phyloP scores from a whole-genome alignment of 2,797 vertebrate genomes.

The Coilia nasus region DNA sequence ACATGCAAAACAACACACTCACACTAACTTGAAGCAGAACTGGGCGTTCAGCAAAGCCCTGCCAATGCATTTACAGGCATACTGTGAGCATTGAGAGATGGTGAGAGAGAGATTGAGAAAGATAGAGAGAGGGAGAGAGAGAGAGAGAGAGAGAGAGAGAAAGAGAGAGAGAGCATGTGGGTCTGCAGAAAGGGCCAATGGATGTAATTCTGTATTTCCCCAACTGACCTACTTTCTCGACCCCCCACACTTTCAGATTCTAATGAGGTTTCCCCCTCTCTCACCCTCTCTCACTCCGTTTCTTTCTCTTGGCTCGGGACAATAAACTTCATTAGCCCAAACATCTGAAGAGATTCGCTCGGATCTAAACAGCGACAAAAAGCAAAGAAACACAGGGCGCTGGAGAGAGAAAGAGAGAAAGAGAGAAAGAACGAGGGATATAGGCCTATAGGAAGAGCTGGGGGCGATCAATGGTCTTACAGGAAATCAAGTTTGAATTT shows the following conservation, averaged over 20 bases:
- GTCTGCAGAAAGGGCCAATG: neutral
- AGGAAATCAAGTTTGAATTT: constrained; percentile 20
- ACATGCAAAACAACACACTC: neutral
- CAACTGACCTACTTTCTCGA: constrained; percentile 52
- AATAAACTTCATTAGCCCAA: neutral
- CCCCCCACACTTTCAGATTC: constrained; percentile 46
- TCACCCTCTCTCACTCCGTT: too few relatives aligned
- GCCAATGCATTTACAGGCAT: neutral
- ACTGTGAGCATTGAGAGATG: neutral
- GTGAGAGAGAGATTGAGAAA: neutral
- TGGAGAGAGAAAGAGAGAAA: too few relatives aligned
- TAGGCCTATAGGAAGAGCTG: neutral
- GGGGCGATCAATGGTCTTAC: neutral
- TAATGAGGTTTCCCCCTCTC: constrained; percentile 43
- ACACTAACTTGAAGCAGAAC: constrained; percentile 21
- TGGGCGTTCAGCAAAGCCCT: neutral
- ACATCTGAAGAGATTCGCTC: neutral
- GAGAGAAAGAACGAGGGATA: neutral
- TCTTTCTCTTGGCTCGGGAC: neutral
- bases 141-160: neutral
- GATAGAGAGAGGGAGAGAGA: neutral
- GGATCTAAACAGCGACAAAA: neutral
- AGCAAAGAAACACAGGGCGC: neutral
- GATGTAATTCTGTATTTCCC: constrained; percentile 32
- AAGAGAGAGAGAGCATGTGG: neutral